These are phyloP conservation scores for Arge pagana DNA, from an alignment of 2,888 invertebrate genomes.

Conservation along the genomic window DNA sequence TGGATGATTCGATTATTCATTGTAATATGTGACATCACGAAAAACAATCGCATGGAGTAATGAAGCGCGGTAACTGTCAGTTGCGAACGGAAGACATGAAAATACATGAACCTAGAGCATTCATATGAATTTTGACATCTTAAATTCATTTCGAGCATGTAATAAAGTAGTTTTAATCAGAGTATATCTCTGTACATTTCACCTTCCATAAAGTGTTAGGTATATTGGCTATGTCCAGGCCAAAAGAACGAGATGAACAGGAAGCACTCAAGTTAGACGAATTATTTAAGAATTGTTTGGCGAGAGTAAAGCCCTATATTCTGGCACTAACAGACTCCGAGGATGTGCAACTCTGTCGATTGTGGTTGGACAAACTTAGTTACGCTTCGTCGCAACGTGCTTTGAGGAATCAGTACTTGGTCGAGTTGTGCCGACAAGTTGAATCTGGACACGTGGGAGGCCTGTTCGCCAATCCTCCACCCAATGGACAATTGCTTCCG, in stretches of 20 bases:
- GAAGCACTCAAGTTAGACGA: slow-evolving; percentile 43
- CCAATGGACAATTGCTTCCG: slow-evolving; percentile 37
- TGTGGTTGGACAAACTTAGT: slow-evolving; percentile 49
- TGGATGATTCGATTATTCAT: too few species aligned
- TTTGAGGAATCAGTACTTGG: slow-evolving; percentile 48
- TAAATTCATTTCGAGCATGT: neutral
- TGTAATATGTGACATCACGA: too few species aligned
- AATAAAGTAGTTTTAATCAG: neutral
- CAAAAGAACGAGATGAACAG: slow-evolving; percentile 37
- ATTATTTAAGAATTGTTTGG: slow-evolving; percentile 41
- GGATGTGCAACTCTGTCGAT: slow-evolving; percentile 39
- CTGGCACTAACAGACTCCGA: slow-evolving; percentile 32
- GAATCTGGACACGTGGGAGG: slow-evolving; percentile 38
- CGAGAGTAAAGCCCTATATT: slow-evolving; percentile 39
- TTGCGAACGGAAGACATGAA: slow-evolving; percentile 4
- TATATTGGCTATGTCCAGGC: slow-evolving; percentile 34
- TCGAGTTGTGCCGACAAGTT: slow-evolving; percentile 44
- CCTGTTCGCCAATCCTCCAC: slow-evolving; percentile 42
- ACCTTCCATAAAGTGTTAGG: neutral
- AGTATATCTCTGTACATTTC: neutral
- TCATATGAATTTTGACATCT: neutral
- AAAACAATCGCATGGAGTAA: too few species aligned
- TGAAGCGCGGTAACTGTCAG: slow-evolving; percentile 9
- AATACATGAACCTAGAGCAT: slow-evolving; percentile 8
- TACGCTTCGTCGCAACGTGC: slow-evolving; percentile 37